Evolutionary conservation across 2,888 invertebrate species (phyloP), one percentile per base, ranked within the genome.

Genomic region (Mongoloraphidia duomilia): DNA sequence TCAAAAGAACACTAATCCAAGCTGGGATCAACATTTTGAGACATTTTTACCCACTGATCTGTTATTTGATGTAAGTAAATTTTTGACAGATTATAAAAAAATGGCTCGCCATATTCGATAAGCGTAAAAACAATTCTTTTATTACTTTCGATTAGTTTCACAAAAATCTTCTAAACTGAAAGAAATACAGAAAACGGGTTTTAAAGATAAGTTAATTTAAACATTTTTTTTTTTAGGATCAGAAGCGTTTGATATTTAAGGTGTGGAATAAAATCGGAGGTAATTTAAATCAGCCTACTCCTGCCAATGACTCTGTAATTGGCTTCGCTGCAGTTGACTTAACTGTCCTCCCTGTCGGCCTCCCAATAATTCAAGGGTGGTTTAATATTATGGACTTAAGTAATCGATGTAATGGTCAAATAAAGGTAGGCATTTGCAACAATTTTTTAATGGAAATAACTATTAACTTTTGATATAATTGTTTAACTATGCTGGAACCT

Each of bases 331-430:
- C 76, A 6, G 62, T 80, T 26, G 77, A 79, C 64, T 62, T 80
- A 39, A 73, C 71, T 3, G 68, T 72, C 14, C 63, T 79, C 33
- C 56, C 68, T 14, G 65, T 69, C 37, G 72, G 73, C 5, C 67
- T 75, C 54, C 70, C 73, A 9, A 67, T 67, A 35, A 68, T 79
- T 44, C 72, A 71, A 44, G 79, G 77, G n/a, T 78, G 77, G 74
- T 79, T 75, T 58, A 76, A 78, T 59, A 75, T 80, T 43, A 68
- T 76, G n/a, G 78, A 79, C 57, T 76, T 77, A 54, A 61, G 66
- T 5, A 71, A 71, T 8, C 69, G 71, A 47, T 73, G 75, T 43
- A 76, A 75, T 52, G 80, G 80, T 2, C 78, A 79, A 59, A 70
- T 80, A 41, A 74, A 79, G 62, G 73, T 79, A 58, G n/a, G 40